Base-by-base conservation (phyloP, 2,888 invertebrate genomes). In the Tinea pellionella region DNA sequence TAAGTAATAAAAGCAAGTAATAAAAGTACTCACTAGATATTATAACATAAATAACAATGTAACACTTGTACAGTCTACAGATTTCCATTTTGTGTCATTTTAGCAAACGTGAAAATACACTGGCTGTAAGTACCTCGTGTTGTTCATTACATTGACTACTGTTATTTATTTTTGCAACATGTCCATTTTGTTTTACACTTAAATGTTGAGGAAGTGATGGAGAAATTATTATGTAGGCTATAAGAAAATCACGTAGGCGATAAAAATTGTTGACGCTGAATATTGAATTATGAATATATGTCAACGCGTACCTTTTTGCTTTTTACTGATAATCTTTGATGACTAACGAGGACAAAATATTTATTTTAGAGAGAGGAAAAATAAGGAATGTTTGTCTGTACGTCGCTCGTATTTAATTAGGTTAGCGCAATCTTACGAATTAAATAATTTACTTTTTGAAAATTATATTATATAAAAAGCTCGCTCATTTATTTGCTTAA, bases 71-170 rank as follows among this genome's bases (percentile, higher is more conserved):
- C 13, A 47, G 73, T 66, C 66, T 67, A 63, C 69, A 67, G 69
- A 78, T 74, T 75, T 79, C 80, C 86, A 86, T 86, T 79, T 81
- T 84, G 66, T 66, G 73, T 66, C 86, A 86, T 86, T 74, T 80
- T 85, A 64, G 64, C 63, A 63, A 66, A 62, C 65, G 63, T 65
- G 41, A 43, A 51, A 29, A 24, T 32, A 41, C 41, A 12, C 2
- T 11, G 43, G n/a, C 2, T 11, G 43, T 8, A 47, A 43, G 56
- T 51, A 11, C 16, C 19, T 24, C 24, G 30, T 58, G 37, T 24
- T 58, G 47, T 61, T 58, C 37, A 43, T 59, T 58, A 18, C 51
- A 30, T 15, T 42, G 57, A 60, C 29, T 11, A 53, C 53, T 53
- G 53, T 24, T 24, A 2, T 18, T 18, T 53, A 24, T 24, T 53